Base-by-base conservation (phyloP, 2,888 invertebrate species). In the Lochmaea capreae region DNA sequence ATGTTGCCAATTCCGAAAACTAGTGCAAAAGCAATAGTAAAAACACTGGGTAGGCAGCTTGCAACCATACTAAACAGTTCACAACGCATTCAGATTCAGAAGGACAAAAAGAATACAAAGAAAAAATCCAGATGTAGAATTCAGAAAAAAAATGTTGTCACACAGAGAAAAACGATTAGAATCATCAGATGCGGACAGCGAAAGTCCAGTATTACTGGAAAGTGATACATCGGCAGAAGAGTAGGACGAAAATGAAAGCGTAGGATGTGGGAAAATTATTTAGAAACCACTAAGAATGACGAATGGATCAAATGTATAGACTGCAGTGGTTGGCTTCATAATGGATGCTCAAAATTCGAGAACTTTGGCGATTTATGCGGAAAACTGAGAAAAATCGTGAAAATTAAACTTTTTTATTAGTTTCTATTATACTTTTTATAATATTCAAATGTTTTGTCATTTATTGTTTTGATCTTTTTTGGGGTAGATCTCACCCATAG, bases 381-480 rank as follows among this genome's bases (percentile, higher is more conserved):
- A 57, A 57, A 22, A 57, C 57, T 57, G 26, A 57, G 12, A 49
- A 49, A 49, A 49, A n/a, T 49, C n/a, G 49, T 12, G 4, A 49
- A 49, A 49, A 49, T 43, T 11, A 11, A 43, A 43, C 10, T 49
- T 14, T 49, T 4, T 49, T n/a, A n/a, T 14, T 22, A 0, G 5
- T 26, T 22, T 57, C 22, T 57, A 26, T 54, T 54, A 9, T 54
- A n/a, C 54, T 54, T 26, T 26, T 63, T 42, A 63, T 11, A 43
- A 10, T 63, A n/a, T 63, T 63, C 63, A 42, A 16, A 33, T 33
- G 4, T 33, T 10, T 26, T 12, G 26, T 22, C 3, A 22, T 26
- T 61, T 26, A 10, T 26, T 26, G 42, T 61, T 26, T 61, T 61
- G 26, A n/a, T 61, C 39, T 61, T 61, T 61, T 33, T 61, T 18